These are phyloP conservation scores for Microtus ochrogaster DNA, from an alignment of 2,113 vertebrate genomes.

Conservation along the genomic window DNA sequence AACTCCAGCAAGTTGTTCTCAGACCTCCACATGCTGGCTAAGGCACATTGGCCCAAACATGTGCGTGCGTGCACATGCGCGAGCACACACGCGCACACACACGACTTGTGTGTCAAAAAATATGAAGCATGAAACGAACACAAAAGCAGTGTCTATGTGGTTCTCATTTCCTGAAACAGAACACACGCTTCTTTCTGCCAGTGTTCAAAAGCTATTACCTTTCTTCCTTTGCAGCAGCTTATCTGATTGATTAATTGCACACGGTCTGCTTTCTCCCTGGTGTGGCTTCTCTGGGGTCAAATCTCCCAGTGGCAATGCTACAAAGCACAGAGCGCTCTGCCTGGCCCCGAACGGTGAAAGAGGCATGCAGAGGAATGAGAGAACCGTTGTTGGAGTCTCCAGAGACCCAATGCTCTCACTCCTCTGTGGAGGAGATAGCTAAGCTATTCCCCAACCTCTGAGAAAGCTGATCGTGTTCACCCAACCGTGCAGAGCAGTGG, in stretches of 20 bases:
- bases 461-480: background rate
- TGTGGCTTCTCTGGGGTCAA: background rate
- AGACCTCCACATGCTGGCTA: background rate
- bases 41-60: background rate
- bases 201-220: background rate
- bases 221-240: conserved; percentile 6
- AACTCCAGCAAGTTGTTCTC: background rate
- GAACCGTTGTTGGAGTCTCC: background rate
- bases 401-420: background rate
- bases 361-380: background rate
- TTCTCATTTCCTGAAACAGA: conserved; percentile 63
- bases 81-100: background rate
- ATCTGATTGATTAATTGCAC: too few relatives aligned
- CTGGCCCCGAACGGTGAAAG: background rate
- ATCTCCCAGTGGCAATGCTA: background rate
- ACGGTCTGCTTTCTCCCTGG: background rate
- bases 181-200: background rate
- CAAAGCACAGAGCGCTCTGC: accelerated
- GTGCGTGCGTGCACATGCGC: accelerated
- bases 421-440: background rate
- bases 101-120: too few relatives aligned
- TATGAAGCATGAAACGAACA: background rate
- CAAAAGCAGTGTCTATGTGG: background rate
- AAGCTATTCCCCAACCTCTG: background rate
- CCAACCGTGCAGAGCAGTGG: background rate